Conservation (phyloP, 2,113 vertebrate species). For the Phyllostomus hastatus region DNA sequence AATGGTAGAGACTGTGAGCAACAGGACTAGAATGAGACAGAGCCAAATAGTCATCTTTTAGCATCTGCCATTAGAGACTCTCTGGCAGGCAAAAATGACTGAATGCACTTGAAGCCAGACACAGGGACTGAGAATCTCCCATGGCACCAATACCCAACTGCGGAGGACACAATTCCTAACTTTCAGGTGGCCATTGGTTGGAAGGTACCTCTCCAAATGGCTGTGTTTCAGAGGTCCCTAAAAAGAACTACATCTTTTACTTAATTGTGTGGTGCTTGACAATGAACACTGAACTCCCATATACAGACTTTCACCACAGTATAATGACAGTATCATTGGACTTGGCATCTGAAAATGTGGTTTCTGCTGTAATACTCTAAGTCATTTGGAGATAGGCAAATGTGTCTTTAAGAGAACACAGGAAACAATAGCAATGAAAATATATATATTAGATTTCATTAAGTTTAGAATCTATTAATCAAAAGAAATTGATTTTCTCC, state of each 20-base stretch:
- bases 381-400: not conserved
- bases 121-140: not conserved
- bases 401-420: not conserved
- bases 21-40: not conserved
- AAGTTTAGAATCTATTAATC: not conserved
- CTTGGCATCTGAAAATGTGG: not conserved
- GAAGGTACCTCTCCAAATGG: not conserved
- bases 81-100: not conserved
- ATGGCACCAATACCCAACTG: not conserved
- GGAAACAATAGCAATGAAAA: not conserved
- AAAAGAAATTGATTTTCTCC: not conserved
- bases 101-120: not conserved
- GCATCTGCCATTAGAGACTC: not conserved
- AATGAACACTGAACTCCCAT: not conserved
- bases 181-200: not conserved
- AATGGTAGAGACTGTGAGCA: not conserved
- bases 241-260: not conserved
- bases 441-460: not conserved
- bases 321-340: not conserved
- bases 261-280: not conserved
- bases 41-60: not conserved
- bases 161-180: not conserved
- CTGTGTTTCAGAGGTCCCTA: not conserved
- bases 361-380: not conserved
- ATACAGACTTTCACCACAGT: not conserved